phyloP scores from a whole-genome alignment of 1,140 invertebrate genomes.

The Sitophilus oryzae region DNA sequence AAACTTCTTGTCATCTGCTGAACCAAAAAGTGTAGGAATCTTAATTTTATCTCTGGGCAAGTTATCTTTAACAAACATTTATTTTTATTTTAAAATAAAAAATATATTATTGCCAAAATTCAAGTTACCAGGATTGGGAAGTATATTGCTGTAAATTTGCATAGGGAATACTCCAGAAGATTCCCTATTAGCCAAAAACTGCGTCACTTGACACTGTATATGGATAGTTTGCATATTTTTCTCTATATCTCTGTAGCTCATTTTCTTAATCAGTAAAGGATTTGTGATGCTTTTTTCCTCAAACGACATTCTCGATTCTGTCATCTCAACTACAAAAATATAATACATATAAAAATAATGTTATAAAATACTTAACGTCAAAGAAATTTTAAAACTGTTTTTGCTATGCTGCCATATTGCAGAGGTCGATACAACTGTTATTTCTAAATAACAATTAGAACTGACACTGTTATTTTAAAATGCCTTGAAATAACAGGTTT shows the following conservation, averaged over 20 bases:
- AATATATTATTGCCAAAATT: background rate
- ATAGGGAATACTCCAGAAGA: conserved; percentile 26
- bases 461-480: too few relatives aligned
- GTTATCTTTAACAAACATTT: conserved; percentile 9
- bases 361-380: background rate
- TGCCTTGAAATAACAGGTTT: too few relatives aligned
- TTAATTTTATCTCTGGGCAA: conserved; percentile 17
- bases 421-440: too few relatives aligned
- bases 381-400: background rate
- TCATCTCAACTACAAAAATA: conserved; percentile 6
- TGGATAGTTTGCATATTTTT: conserved; percentile 64
- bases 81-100: background rate
- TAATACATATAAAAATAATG: background rate
- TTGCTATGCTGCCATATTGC: background rate
- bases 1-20: conserved; percentile 57
- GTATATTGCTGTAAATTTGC: conserved; percentile 15
- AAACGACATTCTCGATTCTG: conserved; percentile 40
- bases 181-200: conserved; percentile 60
- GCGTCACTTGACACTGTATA: conserved; percentile 61
- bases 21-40: conserved; percentile 63
- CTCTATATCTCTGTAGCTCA: conserved; percentile 60
- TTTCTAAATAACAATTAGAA: too few relatives aligned
- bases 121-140: conserved; percentile 15
- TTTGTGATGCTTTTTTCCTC: conserved; percentile 42
- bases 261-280: conserved; percentile 52